phyloP scores from a whole-genome alignment of 2,797 vertebrate genomes.

The Streptopelia turtur region DNA sequence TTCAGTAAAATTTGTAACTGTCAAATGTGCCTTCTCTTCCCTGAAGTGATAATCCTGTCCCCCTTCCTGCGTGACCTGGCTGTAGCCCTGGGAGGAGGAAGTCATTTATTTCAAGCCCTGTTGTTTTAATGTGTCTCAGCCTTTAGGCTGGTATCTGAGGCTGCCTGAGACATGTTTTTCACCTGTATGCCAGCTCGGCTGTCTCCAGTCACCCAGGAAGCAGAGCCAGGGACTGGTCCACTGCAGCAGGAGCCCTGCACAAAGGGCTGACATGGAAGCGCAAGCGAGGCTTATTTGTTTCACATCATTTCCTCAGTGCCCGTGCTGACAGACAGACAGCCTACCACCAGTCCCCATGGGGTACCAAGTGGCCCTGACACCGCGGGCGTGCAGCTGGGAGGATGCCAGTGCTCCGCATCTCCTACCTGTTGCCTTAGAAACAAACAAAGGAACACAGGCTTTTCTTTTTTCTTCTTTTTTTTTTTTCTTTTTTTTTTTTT shows the following conservation, averaged over 20 bases:
- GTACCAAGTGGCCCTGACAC: not conserved
- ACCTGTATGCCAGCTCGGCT: constrained; percentile 64
- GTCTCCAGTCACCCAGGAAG: constrained; percentile 28
- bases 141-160: not conserved
- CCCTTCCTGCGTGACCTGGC: constrained; percentile 64
- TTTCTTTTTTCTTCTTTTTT: not conserved
- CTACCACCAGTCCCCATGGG: constrained; percentile 16
- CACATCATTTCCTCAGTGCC: constrained; percentile 51
- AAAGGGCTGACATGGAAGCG: constrained; percentile 46
- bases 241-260: not conserved
- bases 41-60: constrained; percentile 71
- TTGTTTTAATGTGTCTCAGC: not conserved
- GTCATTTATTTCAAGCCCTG: constrained; percentile 62
- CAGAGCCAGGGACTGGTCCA: constrained; percentile 40
- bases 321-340: constrained; percentile 28
- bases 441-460: not conserved
- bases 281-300: constrained; percentile 64
- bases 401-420: constrained; percentile 40
- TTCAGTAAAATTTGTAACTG: constrained; percentile 67
- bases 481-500: not conserved
- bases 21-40: constrained; percentile 75
- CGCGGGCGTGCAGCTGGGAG: constrained; percentile 1
- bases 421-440: constrained; percentile 69
- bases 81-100: constrained; percentile 73
- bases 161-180: constrained; percentile 33